Evolutionary conservation across 2,113 vertebrate species (phyloP).

Genomic region (Turdus rufiventris): DNA sequence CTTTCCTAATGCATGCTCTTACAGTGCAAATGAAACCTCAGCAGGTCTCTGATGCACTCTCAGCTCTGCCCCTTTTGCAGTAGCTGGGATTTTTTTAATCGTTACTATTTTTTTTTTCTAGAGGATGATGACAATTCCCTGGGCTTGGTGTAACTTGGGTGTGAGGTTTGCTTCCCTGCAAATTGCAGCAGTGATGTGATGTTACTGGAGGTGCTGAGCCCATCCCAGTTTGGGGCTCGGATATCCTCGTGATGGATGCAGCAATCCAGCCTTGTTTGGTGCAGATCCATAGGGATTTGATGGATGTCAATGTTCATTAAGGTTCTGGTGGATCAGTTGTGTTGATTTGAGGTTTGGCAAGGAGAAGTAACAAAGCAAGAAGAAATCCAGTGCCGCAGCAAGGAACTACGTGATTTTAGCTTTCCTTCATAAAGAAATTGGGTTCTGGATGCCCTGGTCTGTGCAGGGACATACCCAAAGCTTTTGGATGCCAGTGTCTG

Average conservation of each 20-base stretch:
- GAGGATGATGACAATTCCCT: not conserved
- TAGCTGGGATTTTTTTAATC: not conserved
- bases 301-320: not conserved
- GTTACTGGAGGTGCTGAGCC: not conserved
- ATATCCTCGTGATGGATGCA: not conserved
- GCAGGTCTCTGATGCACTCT: not conserved
- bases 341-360: not conserved
- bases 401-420: not conserved
- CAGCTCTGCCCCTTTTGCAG: not conserved
- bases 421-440: not conserved
- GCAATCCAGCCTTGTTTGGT: not conserved
- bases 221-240: not conserved
- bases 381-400: accelerated
- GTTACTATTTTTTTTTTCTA: not conserved
- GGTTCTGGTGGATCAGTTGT: not conserved
- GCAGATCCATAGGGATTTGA: not conserved
- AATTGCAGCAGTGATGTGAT: accelerated
- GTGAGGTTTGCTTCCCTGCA: not conserved
- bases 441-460: not conserved
- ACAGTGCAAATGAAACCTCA: not conserved
- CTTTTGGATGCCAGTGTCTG: not conserved
- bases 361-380: not conserved
- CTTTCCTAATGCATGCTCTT: not conserved
- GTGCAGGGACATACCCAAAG: not conserved
- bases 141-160: not conserved